Conservation (phyloP, 2,797 vertebrate species). For the Sebastes vulpes region DNA sequence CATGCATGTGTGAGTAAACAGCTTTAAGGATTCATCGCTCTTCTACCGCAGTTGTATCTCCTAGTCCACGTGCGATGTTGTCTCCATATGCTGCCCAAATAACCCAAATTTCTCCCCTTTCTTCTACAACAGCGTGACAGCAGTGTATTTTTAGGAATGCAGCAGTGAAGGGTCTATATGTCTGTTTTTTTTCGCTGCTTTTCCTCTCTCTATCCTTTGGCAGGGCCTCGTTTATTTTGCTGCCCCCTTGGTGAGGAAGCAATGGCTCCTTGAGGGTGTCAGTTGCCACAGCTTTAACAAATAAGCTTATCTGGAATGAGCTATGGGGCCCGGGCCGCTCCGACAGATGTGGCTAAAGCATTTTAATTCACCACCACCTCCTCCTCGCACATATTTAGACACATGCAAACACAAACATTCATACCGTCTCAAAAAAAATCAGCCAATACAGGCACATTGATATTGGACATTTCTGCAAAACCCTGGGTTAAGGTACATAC, state of each 20-base stretch:
- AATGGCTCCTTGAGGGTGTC: slow-evolving; percentile 78
- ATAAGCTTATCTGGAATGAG: slow-evolving; percentile 80
- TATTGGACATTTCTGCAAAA: neutral
- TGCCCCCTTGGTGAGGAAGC: slow-evolving; percentile 69
- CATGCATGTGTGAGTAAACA: slow-evolving; percentile 28
- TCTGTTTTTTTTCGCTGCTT: slow-evolving; percentile 29
- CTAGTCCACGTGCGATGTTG: neutral
- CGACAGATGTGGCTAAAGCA: slow-evolving; percentile 75
- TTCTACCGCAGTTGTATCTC: neutral
- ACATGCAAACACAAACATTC: slow-evolving; percentile 11
- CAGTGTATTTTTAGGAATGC: slow-evolving; percentile 34
- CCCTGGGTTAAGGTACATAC: neutral
- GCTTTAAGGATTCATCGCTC: slow-evolving; percentile 4
- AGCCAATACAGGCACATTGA: neutral
- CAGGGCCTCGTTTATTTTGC: slow-evolving; percentile 78
- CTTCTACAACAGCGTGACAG: slow-evolving; percentile 16
- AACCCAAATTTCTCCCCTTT: slow-evolving; percentile 36
- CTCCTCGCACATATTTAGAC: slow-evolving; percentile 1
- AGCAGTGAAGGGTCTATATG: slow-evolving; percentile 21
- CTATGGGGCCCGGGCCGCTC: slow-evolving; percentile 63
- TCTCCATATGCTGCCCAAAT: slow-evolving; percentile 35
- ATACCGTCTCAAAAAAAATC: neutral
- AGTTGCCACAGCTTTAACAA: slow-evolving; percentile 79
- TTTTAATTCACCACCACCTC: slow-evolving; percentile 66
- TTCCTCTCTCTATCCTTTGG: slow-evolving; percentile 34